Conservation (phyloP, 2,797 vertebrate species). For the Dipus sagitta region DNA sequence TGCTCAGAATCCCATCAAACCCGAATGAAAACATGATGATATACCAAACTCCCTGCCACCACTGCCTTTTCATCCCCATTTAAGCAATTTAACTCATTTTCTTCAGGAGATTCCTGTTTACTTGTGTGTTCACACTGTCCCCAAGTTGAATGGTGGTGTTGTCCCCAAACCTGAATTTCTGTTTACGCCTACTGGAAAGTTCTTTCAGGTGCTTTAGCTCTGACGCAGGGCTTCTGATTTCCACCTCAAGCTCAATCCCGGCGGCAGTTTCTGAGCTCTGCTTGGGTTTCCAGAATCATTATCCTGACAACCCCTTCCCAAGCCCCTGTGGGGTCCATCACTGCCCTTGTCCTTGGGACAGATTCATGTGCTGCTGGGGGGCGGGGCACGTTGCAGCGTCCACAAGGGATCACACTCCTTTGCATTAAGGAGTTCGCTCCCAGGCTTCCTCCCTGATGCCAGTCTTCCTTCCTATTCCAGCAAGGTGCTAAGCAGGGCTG, state of each 20-base stretch:
- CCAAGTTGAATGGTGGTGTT: not conserved
- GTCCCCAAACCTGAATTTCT: not conserved
- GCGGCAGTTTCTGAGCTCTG: not conserved
- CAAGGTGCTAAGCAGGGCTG: not conserved
- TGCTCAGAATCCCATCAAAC: slow-evolving; percentile 78
- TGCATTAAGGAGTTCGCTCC: not conserved
- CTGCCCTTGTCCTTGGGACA: not conserved
- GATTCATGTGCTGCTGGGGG: not conserved
- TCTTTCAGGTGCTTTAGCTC: not conserved
- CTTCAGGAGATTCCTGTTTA: slow-evolving; percentile 29
- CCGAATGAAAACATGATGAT: slow-evolving; percentile 67
- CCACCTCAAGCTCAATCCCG: not conserved
- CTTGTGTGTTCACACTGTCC: not conserved
- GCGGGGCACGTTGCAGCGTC: too few relatives aligned
- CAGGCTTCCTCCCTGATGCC: not conserved
- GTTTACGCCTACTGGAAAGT: not conserved
- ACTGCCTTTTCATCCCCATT: not conserved
- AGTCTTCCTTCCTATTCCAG: not conserved
- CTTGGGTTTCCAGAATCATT: not conserved
- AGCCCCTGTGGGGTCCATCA: not conserved
- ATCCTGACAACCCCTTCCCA: not conserved
- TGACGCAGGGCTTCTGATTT: not conserved
- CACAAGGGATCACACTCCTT: not conserved
- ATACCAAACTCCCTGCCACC: not conserved
- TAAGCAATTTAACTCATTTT: slow-evolving; percentile 21